Percentiles rank a stretch among this genome's conserved stretches.
These are phyloP conservation scores for Phoeniculus purpureus DNA, from an alignment of 2,797 vertebrate species.

Conservation along the genomic window DNA sequence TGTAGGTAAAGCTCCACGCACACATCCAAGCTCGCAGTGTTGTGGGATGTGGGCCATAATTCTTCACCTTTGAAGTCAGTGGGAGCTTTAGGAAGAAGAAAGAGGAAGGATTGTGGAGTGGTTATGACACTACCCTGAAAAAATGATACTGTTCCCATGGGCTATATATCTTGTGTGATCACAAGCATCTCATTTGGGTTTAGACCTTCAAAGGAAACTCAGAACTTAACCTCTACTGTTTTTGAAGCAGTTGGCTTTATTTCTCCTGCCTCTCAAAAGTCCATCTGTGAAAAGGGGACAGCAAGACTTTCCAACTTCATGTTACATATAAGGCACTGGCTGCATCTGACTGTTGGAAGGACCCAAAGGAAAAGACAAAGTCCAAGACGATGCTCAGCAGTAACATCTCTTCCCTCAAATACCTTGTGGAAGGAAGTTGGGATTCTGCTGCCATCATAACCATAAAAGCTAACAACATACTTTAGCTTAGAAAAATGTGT, in stretches of 20 bases:
- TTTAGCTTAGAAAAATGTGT: slow-evolving; percentile 30
- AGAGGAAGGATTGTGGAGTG: slow-evolving; percentile 45
- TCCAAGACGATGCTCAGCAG: not conserved
- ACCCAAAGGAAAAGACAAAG: slow-evolving; percentile 7
- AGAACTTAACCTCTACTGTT: slow-evolving; percentile 45
- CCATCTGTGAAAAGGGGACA: slow-evolving; percentile 42
- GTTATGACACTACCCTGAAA: slow-evolving; percentile 58
- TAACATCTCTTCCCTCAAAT: slow-evolving; percentile 7
- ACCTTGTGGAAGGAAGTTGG: not conserved
- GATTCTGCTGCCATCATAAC: slow-evolving; percentile 17
- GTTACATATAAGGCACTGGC: not conserved
- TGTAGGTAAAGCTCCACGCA: slow-evolving; percentile 32
- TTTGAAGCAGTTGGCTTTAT: slow-evolving; percentile 59
- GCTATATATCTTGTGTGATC: slow-evolving; percentile 25
- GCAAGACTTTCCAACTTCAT: not conserved
- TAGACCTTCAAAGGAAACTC: slow-evolving; percentile 62
- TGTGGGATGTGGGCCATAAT: slow-evolving; percentile 13
- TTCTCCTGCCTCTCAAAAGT: slow-evolving; percentile 29
- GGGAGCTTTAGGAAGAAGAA: slow-evolving; percentile 56
- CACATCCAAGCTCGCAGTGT: not conserved
- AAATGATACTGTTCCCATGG: slow-evolving; percentile 41
- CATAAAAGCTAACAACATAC: not conserved
- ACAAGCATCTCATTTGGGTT: slow-evolving; percentile 55
- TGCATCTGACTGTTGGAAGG: not conserved
- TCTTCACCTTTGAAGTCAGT: slow-evolving; percentile 70